These are phyloP conservation scores for Pedionomus torquatus DNA, from an alignment of 2,113 vertebrate genomes.

Conservation along the genomic window DNA sequence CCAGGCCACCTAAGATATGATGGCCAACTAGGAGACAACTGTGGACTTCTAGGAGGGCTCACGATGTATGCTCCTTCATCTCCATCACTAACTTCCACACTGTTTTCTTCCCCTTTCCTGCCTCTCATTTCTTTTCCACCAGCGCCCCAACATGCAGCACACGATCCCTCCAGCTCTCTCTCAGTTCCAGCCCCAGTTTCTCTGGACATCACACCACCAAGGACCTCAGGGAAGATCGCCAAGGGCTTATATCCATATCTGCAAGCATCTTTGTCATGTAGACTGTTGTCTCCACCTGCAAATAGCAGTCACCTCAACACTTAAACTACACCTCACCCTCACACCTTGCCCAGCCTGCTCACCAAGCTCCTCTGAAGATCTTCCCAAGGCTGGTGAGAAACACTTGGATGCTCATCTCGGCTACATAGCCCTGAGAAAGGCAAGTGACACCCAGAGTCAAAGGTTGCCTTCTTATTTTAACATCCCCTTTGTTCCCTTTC, in stretches of 20 bases:
- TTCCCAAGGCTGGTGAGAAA: not conserved
- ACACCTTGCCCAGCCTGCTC: not conserved
- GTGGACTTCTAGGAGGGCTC: not conserved
- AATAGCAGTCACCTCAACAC: too few species aligned
- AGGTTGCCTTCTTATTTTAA: not conserved
- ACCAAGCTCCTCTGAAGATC: not conserved
- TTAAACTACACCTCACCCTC: not conserved
- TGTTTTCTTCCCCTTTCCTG: not conserved
- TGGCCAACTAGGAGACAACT: not conserved
- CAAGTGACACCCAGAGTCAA: not conserved
- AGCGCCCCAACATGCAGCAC: not conserved
- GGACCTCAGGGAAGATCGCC: not conserved
- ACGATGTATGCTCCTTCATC: rapidly evolving
- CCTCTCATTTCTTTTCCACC: rapidly evolving
- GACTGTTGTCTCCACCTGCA: not conserved
- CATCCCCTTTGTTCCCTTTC: not conserved
- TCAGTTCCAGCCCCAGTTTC: not conserved
- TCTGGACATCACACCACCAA: rapidly evolving
- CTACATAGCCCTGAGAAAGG: not conserved
- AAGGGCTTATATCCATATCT: not conserved
- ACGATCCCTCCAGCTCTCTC: not conserved
- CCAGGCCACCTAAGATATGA: rapidly evolving
- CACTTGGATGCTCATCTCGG: rapidly evolving
- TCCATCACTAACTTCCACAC: not conserved
- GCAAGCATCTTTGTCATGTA: rapidly evolving